Base-by-base conservation (phyloP, 2,797 vertebrate species). In the Phoeniculus purpureus region DNA sequence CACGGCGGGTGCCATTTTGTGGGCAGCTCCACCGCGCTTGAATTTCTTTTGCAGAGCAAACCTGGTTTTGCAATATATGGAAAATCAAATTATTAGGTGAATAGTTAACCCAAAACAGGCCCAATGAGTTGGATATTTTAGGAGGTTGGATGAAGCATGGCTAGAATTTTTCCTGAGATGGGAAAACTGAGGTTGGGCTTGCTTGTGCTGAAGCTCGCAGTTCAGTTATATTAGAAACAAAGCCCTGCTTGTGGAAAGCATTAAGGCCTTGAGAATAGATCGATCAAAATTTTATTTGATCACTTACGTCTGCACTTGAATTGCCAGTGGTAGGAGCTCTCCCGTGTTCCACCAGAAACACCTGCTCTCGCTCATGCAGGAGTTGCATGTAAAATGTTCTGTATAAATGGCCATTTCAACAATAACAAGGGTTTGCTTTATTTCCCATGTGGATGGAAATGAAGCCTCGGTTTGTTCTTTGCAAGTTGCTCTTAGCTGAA, bases 21-120 rank as follows among this genome's bases (percentile, higher is more conserved):
- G 93, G 83, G 81, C 32, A 92, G 31, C 48, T 60, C 43, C 68
- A 58, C 66, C 84, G 76, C 0, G 16, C 92, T 90, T 82, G 89
- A 75, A 74, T 60, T 83, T 43, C 43, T 43, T 93, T 92, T 2
- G 79, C 40, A 62, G 91, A 95, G 78, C 59, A 93, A 93, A 78
- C 59, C 83, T 90, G 68, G 8, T 92, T 76, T 75, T 85, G 34
- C 84, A 85, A 60, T 92, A 77, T 47, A 17, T 48, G 65, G 66
- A 91, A 43, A 90, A 92, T 88, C 90, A 94, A 92, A 85, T 85
- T 75, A n/a, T 59, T 47, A 37, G 81, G 72, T 10, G 3, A 85
- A 45, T 64, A 48, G 82, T 84, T 90, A 85, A 47, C 48, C 43
- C 71, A 45, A 75, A 92, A 82, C 52, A 77, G 73, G 62, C 59